Base-by-base conservation (phyloP, 2,888 invertebrate species). In the Watsonalla cultraria region DNA sequence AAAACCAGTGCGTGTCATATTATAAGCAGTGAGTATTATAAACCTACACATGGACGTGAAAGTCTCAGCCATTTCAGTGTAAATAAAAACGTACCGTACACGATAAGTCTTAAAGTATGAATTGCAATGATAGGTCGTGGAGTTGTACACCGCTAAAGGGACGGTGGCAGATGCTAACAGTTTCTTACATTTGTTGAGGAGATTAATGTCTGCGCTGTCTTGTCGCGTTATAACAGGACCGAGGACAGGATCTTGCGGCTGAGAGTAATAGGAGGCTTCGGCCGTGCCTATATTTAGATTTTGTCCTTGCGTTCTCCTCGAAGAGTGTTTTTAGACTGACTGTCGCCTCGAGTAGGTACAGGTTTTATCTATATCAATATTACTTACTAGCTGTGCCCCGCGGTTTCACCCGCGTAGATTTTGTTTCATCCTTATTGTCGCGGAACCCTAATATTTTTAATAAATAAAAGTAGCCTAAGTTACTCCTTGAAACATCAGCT, bases 171-270 rank as follows among this genome's bases (percentile, higher is more conserved):
- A 74, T 77, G 80, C 72, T 72, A 70, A 72, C 72, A 64, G 65
- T 65, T 73, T 66, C 73, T 76, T 77, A 77, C 78, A 76, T 82
- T 80, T 82, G 78, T 72, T 71, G 72, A 68, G 72, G 71, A 80
- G 82, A 85, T 84, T 80, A 82, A 82, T 83, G 80, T 74, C 76
- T 71, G 59, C 65, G 61, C 72, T 76, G 79, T 75, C 77, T 65
- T 60, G 52, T 35, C 59, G 62, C 47, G 67, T 68, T 72, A 70
- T 74, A 75, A 76, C 67, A 61, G 58, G 54, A 39, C 15, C 37
- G 45, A 56, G 59, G 62, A 63, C 61, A 62, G 59, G 69, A 66
- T 62, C 46, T 51, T 58, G 55, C 58, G 53, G 52, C 54, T 13
- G 46, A 53, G 7, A 52, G 47, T 45, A 60, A 61, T 61, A 45